Evolutionary conservation across 2,888 invertebrate species (phyloP).

Genomic region (Plusia festucae): DNA sequence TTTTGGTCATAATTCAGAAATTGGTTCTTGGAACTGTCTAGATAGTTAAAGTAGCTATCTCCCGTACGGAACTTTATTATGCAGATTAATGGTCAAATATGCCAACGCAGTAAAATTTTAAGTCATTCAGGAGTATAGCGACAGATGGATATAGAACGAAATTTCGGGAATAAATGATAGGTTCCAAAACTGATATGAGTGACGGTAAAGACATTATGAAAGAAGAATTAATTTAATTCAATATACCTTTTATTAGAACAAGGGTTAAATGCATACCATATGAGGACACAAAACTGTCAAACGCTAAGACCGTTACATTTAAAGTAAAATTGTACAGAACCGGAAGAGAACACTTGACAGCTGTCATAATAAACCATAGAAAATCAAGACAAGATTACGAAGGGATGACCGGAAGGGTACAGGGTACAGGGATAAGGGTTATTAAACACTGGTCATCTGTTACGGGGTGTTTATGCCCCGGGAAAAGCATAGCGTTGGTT

Average conservation of each 20-base stretch:
- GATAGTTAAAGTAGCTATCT: not conserved
- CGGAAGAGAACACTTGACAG: conserved; percentile 51
- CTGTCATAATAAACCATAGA: conserved; percentile 57
- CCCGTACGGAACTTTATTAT: no score
- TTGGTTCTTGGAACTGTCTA: not conserved
- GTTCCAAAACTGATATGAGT: not conserved
- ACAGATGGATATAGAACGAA: no score
- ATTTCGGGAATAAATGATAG: no score
- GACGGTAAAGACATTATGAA: not conserved
- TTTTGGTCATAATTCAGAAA: not conserved
- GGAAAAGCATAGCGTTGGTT: conserved; percentile 36
- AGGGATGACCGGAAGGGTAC: conserved; percentile 32
- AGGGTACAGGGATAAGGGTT: conserved; percentile 51
- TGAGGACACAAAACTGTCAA: conserved; percentile 24
- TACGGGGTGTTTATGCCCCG: conserved; percentile 23
- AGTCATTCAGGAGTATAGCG: no score
- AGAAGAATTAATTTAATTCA: not conserved
- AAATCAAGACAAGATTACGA: conserved; percentile 61
- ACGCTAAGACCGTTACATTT: not conserved
- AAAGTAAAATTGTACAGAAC: conserved; percentile 21
- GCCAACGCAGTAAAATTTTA: no score
- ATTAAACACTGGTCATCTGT: conserved; percentile 60
- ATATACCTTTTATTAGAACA: not conserved
- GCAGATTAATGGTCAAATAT: no score
- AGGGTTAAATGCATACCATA: not conserved